A percentile compares a stretch with the other conserved stretches of the same genome.
phyloP scores from a whole-genome alignment of 23 tunicate genomes.

The Ciona savignyi region DNA sequence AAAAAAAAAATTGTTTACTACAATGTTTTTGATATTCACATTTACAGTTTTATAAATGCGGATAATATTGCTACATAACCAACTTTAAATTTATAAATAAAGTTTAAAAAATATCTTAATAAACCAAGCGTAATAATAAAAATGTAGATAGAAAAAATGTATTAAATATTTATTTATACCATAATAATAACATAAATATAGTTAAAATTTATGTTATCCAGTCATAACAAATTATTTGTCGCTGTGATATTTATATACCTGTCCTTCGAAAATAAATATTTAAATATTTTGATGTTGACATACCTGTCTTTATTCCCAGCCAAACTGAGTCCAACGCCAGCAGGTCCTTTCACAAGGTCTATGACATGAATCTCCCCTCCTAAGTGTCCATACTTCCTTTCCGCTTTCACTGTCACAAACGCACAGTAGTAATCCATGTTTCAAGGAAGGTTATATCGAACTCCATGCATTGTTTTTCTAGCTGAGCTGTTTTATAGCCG shows the following conservation, averaged over 20 bases:
- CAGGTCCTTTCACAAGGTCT: constrained; percentile 48
- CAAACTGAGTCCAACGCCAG: constrained; percentile 73
- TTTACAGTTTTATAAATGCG: no score
- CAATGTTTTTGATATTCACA: no score
- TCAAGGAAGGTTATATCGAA: background rate
- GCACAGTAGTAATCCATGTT: background rate
- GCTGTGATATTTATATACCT: no score
- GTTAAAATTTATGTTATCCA: no score
- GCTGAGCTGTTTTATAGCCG: background rate
- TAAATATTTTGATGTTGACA: no score
- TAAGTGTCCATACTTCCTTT: constrained; percentile 31
- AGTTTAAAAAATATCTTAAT: no score
- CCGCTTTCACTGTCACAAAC: constrained; percentile 9
- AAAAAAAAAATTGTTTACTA: no score
- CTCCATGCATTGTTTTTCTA: background rate
- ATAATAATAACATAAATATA: no score
- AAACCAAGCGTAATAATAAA: background rate
- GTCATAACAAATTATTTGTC: no score
- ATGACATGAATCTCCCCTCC: constrained; percentile 37
- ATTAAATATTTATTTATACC: background rate
- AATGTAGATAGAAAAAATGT: background rate
- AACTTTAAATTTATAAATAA: no score
- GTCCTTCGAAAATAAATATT: no score
- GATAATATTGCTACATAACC: no score
- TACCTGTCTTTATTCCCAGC: constrained; percentile 88